Evolutionary conservation across 2,888 invertebrate species (phyloP).

Genomic region (Tiliacea aurago): DNA sequence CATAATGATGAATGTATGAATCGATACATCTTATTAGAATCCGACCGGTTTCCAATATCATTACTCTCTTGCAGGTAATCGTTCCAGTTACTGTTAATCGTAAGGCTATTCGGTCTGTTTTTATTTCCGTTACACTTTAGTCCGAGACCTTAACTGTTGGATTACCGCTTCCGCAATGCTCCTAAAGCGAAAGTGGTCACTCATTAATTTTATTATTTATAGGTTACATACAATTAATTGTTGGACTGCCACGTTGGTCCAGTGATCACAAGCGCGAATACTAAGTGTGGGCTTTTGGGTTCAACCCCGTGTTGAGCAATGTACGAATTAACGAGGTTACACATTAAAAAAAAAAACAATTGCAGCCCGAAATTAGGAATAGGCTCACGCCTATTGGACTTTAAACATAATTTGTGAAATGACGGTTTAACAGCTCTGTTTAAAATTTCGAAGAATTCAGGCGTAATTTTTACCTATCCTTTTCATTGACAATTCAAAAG

Average conservation of each 20-base stretch:
- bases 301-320: no score
- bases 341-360: no score
- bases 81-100: background rate
- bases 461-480: no score
- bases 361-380: no score
- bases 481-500: no score
- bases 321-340: background rate
- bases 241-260: background rate
- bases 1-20: no score
- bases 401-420: no score
- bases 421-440: no score
- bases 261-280: background rate
- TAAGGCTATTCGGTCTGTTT: conserved; percentile 24
- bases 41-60: background rate
- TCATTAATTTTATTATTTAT: conserved; percentile 8
- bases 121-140: conserved; percentile 44
- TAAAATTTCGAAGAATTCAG: no score
- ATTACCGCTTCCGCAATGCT: conserved; percentile 20
- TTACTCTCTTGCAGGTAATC: background rate
- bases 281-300: background rate
- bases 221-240: background rate
- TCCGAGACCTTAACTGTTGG: conserved; percentile 2
- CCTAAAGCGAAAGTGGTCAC: conserved; percentile 25
- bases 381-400: no score
- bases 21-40: background rate